Evolutionary conservation across 2,888 invertebrate species (phyloP).

Genomic region (Autographa gamma): DNA sequence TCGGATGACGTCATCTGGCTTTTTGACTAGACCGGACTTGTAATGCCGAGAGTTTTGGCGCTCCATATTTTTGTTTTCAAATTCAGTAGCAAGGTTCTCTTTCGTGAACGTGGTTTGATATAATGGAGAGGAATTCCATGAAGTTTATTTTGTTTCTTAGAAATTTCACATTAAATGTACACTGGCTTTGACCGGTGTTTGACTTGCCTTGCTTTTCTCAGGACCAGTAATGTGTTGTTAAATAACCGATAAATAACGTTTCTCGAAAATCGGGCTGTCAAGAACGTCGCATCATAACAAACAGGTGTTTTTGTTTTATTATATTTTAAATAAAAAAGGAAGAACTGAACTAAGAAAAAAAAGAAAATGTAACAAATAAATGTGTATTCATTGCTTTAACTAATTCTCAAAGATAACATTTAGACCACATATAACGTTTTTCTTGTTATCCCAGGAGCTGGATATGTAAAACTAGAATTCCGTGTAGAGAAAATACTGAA

Average conservation of each 20-base stretch:
- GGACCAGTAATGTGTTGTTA: too few species aligned
- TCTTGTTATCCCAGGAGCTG: not conserved
- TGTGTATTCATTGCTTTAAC: not conserved
- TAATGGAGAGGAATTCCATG: too few species aligned
- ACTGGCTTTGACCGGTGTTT: not conserved
- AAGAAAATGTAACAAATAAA: not conserved
- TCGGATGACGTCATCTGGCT: conserved; percentile 44
- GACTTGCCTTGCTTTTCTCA: too few species aligned
- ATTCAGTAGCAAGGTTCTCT: not conserved
- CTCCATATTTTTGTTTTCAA: not conserved
- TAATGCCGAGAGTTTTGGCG: not conserved
- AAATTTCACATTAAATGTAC: too few species aligned
- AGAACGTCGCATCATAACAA: too few species aligned
- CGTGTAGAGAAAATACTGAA: conserved; percentile 1
- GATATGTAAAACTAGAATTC: conserved; percentile 4
- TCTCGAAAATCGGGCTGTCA: too few species aligned
- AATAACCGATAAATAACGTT: too few species aligned
- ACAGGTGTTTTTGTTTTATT: too few species aligned
- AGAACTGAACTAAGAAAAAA: not conserved
- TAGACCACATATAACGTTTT: not conserved
- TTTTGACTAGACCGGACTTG: conserved; percentile 3
- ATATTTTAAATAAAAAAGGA: too few species aligned
- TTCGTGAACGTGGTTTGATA: not conserved
- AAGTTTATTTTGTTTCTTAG: too few species aligned
- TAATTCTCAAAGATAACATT: not conserved